These are phyloP conservation scores for Pelosia muscerda DNA, from an alignment of 2,888 invertebrate genomes.

Conservation along the genomic window DNA sequence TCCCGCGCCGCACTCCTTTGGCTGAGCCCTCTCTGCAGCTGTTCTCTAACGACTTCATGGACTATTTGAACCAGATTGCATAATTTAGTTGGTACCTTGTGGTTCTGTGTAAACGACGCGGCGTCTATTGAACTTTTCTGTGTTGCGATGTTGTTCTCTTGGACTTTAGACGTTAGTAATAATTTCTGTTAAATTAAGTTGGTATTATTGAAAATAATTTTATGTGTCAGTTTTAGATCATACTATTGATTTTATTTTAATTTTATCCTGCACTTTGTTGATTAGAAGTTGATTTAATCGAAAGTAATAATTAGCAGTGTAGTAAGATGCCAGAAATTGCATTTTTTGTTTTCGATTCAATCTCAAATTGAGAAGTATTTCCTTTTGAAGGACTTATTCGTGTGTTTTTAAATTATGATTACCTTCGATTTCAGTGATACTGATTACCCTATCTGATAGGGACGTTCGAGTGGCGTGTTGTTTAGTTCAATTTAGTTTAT, in stretches of 20 bases:
- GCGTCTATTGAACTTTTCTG: constrained; percentile 64
- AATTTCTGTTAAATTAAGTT: constrained; percentile 86
- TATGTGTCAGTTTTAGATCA: constrained; percentile 82
- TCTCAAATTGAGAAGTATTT: constrained; percentile 65
- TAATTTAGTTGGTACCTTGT: constrained; percentile 54
- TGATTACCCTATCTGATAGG: constrained; percentile 81
- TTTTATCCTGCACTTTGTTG: constrained; percentile 86
- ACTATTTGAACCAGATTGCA: constrained; percentile 88
- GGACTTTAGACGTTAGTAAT: constrained; percentile 73
- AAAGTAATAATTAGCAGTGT: constrained; percentile 74
- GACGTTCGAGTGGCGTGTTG: constrained; percentile 80
- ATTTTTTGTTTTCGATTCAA: constrained; percentile 78
- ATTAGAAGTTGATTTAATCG: constrained; percentile 82
- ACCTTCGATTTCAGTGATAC: constrained; percentile 83
- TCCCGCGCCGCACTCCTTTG: constrained; percentile 62
- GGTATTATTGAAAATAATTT: constrained; percentile 86
- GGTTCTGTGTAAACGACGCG: constrained; percentile 46
- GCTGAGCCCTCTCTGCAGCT: constrained; percentile 83
- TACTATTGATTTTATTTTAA: constrained; percentile 86
- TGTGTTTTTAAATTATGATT: constrained; percentile 77
- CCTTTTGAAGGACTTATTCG: constrained; percentile 72
- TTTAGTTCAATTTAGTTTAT: constrained; percentile 87
- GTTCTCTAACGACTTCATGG: constrained; percentile 88
- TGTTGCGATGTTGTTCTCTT: constrained; percentile 54
- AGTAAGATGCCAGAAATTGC: constrained; percentile 82